These are phyloP conservation scores for Macaca mulatta DNA, from an alignment of 2,113 vertebrate genomes.

Conservation along the genomic window DNA sequence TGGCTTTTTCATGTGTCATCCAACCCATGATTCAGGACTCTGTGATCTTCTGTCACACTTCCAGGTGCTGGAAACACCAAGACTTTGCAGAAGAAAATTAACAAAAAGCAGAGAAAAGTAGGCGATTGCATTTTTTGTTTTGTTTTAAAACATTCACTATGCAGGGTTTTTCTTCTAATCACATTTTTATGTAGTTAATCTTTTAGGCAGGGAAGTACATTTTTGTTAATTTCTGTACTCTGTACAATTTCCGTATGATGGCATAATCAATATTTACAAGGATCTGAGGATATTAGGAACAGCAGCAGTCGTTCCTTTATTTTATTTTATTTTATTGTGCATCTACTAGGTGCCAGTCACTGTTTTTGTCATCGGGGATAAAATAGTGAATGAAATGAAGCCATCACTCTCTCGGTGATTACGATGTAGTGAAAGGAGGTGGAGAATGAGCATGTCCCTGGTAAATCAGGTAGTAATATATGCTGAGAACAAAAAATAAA, in stretches of 20 bases:
- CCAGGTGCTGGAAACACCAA: not conserved
- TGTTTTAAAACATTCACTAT: slow-evolving; percentile 12
- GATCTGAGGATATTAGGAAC: not conserved
- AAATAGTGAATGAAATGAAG: not conserved
- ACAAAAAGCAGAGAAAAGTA: slow-evolving; percentile 17
- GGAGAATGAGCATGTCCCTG: not conserved
- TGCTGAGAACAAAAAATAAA: not conserved
- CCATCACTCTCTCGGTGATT: not conserved
- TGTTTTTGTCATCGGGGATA: not conserved
- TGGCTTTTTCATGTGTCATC: not conserved
- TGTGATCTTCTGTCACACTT: not conserved
- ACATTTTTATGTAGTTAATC: not conserved
- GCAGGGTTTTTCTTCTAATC: not conserved
- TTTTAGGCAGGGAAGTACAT: not conserved
- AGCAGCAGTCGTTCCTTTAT: not conserved
- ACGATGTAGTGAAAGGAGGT: not conserved
- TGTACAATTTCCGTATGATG: not conserved
- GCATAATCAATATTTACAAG: not conserved
- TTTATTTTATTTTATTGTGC: not conserved
- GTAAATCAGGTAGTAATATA: not conserved
- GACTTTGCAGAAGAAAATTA: not conserved
- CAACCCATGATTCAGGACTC: not conserved
- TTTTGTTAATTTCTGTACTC: not conserved
- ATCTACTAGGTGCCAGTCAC: not conserved
- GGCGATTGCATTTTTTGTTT: not conserved